phyloP scores from a whole-genome alignment of 2,113 vertebrate species.

The Pseudorectes ferrugineus region DNA sequence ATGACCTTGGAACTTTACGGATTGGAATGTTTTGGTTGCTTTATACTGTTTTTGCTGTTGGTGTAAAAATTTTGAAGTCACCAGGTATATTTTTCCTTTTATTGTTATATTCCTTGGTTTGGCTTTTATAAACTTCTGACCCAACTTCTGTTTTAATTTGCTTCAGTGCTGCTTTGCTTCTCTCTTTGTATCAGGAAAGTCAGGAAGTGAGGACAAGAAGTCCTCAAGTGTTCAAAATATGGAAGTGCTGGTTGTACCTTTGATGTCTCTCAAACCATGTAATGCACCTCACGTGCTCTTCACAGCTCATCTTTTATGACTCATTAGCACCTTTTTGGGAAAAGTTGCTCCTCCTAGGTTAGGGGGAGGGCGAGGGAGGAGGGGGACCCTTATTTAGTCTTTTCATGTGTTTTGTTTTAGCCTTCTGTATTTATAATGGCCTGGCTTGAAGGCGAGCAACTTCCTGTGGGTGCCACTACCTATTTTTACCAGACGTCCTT shows the following conservation, averaged over 20 bases:
- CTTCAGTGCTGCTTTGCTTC: not conserved
- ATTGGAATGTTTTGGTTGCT: not conserved
- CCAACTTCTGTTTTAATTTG: not conserved
- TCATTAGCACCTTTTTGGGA: constrained; percentile 16
- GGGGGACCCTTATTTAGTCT: not conserved
- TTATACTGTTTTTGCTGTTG: not conserved
- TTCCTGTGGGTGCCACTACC: constrained; percentile 15
- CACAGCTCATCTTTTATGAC: not conserved
- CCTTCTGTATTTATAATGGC: constrained; percentile 43
- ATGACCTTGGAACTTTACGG: not conserved
- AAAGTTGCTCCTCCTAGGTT: not conserved
- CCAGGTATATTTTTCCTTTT: not conserved
- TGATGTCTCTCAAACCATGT: not conserved
- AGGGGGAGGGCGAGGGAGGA: not conserved
- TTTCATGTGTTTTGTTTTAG: constrained; percentile 46
- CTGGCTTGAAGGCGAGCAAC: not conserved
- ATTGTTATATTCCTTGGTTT: not conserved
- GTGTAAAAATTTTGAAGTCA: not conserved
- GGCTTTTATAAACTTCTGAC: not conserved
- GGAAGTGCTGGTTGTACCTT: not conserved
- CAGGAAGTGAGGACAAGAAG: constrained; percentile 41
- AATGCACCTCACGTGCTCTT: not conserved
- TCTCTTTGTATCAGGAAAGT: not conserved
- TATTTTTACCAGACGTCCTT: not conserved
- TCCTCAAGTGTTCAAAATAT: not conserved